phyloP scores from a whole-genome alignment of 2,888 invertebrate genomes.

The Cephus runcator region DNA sequence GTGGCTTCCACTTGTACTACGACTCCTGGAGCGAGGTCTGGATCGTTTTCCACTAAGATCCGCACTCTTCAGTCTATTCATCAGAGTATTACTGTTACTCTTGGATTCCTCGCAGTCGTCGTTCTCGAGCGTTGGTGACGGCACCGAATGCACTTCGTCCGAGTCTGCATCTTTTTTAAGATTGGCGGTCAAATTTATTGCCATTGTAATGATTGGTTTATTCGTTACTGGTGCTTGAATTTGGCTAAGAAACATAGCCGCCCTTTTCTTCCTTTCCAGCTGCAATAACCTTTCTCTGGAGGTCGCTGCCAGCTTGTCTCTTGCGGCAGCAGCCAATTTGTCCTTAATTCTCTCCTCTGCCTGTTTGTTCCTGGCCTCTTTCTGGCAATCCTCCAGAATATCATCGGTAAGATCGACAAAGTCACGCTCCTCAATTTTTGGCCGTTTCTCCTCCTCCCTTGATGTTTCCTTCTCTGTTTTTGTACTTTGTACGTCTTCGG shows the following conservation, averaged over 20 bases:
- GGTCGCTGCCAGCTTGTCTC: conserved; percentile 66
- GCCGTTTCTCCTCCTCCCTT: conserved; percentile 45
- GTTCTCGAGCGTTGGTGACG: conserved; percentile 50
- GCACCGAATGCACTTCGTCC: conserved; percentile 55
- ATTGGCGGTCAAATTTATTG: conserved; percentile 5
- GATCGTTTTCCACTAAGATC: conserved; percentile 54
- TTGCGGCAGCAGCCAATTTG: conserved; percentile 69
- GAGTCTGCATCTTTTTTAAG: conserved; percentile 41
- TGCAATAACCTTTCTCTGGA: conserved; percentile 71
- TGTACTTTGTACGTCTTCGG: conserved; percentile 19
- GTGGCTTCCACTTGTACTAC: conserved; percentile 47
- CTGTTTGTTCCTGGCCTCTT: conserved; percentile 50
- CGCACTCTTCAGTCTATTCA: conserved; percentile 54
- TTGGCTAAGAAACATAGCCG: conserved; percentile 81
- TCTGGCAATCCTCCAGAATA: conserved; percentile 59
- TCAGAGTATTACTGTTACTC: conserved; percentile 46
- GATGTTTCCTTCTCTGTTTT: conserved; percentile 32
- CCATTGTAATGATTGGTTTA: conserved; percentile 23
- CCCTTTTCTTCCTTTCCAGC: conserved; percentile 81
- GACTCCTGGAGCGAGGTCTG: conserved; percentile 53
- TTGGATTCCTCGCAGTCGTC: conserved; percentile 40
- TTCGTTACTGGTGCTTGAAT: conserved; percentile 55
- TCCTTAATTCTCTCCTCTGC: conserved; percentile 72
- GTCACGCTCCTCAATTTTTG: conserved; percentile 57
- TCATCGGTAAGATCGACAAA: conserved; percentile 62